Base-by-base conservation (phyloP, 2,888 invertebrate species). In the Amiota mariae region DNA sequence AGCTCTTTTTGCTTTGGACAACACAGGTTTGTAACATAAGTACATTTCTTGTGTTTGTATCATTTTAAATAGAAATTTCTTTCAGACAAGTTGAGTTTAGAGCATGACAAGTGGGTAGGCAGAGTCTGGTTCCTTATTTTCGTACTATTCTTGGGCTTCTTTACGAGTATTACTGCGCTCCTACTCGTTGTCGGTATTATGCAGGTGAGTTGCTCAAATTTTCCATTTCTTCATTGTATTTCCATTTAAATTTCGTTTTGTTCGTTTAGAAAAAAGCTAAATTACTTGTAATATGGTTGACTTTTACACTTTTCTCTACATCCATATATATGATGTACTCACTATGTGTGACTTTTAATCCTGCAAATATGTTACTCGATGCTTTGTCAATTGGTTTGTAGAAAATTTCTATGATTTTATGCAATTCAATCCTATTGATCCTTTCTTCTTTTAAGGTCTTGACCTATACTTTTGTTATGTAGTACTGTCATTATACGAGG, bases 391-490 rank as follows among this genome's bases (percentile, higher is more conserved):
- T 70, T 9, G 72, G 82, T 83, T 71, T 61, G 75, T 66, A 36
- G 4, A 10, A 54, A 13, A 10, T 24, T 68, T 1, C 12, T n/a
- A n/a, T n/a, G n/a, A n/a, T n/a, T n/a, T n/a, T n/a, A 20, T 54
- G n/a, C 18, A 54, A 54, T 13, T 8, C 10, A 12, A 24, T 11
- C 1, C 49, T 49, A 2, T 18, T n/a, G 1, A 47, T 18, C 48
- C 59, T 56, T 54, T 10, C 9, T 54, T 47, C 36, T 12, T 54
- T 64, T 0, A 49, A 85, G 83, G 48, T 36, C 8, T 81, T 3
- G 56, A 80, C 11, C 54, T 66, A 1, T 84, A 84, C 47, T 84
- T 82, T 13, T 57, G 77, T 10, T 6, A 70, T 0, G 70, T 84
- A 0, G 81, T 77, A 2, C 9, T 75, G 0, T 75, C 77, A 1